These are phyloP conservation scores for Drosophila nebulosa DNA, from an alignment of 1,140 invertebrate species.

Conservation along the genomic window DNA sequence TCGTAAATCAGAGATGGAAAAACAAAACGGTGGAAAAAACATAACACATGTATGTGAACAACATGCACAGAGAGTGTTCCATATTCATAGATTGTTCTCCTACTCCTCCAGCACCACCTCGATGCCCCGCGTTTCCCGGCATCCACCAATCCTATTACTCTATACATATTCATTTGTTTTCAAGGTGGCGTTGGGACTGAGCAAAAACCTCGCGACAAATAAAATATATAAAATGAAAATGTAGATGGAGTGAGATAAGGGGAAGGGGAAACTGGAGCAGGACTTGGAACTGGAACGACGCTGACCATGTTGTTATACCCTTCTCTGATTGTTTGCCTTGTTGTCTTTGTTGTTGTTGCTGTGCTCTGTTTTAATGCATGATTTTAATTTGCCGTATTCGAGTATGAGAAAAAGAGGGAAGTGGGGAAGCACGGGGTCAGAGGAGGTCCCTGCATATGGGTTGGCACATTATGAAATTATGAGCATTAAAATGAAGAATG, in stretches of 20 bases:
- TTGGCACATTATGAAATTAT: slow-evolving; percentile 80
- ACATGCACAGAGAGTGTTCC: slow-evolving; percentile 16
- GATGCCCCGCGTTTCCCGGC: slow-evolving; percentile 39
- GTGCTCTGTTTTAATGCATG: slow-evolving; percentile 40
- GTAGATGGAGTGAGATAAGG: not conserved
- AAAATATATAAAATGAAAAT: slow-evolving; percentile 55
- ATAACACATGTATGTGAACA: slow-evolving; percentile 41
- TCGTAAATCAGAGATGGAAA: slow-evolving; percentile 57
- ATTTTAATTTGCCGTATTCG: slow-evolving; percentile 53
- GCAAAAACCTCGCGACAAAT: slow-evolving; percentile 58
- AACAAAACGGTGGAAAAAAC: slow-evolving; percentile 57
- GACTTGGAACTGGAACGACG: slow-evolving; percentile 35
- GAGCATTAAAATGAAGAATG: slow-evolving; percentile 81
- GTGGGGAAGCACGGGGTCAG: not conserved
- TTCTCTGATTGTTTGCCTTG: not conserved
- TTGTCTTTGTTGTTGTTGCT: not conserved
- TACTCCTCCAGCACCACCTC: not conserved
- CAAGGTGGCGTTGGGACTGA: slow-evolving; percentile 55
- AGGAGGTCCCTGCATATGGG: slow-evolving; percentile 53
- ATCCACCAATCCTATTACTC: not conserved
- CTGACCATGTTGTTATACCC: slow-evolving; percentile 68
- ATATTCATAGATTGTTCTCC: slow-evolving; percentile 39
- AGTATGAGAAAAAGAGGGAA: not conserved
- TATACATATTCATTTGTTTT: slow-evolving; percentile 26
- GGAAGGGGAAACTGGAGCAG: not conserved